A percentile compares a stretch with the other conserved stretches of the same genome.
phyloP scores from a whole-genome alignment of 1,140 invertebrate species.

The Achatina immaculata region DNA sequence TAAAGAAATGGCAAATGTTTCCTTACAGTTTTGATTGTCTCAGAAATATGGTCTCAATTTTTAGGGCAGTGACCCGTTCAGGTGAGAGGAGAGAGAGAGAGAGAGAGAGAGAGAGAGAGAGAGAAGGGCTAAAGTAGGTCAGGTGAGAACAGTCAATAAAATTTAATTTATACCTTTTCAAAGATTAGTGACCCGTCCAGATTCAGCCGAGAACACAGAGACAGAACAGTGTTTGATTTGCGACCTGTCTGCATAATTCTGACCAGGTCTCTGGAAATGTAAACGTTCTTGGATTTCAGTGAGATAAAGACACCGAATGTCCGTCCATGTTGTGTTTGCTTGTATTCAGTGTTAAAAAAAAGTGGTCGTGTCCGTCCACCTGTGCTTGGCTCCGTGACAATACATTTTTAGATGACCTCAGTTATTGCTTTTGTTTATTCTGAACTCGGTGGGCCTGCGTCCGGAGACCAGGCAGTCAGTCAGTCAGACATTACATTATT shows the following conservation, averaged over 20 bases:
- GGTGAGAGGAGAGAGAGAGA: too few species aligned
- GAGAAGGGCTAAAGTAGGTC: too few species aligned
- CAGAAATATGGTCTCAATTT: too few species aligned
- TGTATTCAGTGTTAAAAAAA: not conserved
- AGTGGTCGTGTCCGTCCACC: not conserved
- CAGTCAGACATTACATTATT: not conserved
- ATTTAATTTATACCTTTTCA: too few species aligned
- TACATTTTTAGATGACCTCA: constrained; percentile 1
- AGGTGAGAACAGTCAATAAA: too few species aligned
- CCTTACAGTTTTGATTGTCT: too few species aligned
- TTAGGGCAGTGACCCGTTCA: too few species aligned
- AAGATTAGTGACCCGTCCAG: too few species aligned
- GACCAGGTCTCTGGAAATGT: not conserved
- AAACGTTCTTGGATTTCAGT: not conserved
- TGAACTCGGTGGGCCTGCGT: not conserved
- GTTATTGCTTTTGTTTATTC: not conserved
- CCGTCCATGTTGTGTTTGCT: not conserved
- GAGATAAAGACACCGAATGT: not conserved
- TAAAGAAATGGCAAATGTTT: too few species aligned
- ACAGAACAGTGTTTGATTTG: not conserved
- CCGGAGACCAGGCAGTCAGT: not conserved
- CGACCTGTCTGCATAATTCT: not conserved
- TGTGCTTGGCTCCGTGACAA: not conserved
- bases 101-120: too few species aligned
- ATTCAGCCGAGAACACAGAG: too few species aligned